Evolutionary conservation across 2,797 vertebrate genomes (phyloP).

Genomic region (Cryptoblepharus egeriae): DNA sequence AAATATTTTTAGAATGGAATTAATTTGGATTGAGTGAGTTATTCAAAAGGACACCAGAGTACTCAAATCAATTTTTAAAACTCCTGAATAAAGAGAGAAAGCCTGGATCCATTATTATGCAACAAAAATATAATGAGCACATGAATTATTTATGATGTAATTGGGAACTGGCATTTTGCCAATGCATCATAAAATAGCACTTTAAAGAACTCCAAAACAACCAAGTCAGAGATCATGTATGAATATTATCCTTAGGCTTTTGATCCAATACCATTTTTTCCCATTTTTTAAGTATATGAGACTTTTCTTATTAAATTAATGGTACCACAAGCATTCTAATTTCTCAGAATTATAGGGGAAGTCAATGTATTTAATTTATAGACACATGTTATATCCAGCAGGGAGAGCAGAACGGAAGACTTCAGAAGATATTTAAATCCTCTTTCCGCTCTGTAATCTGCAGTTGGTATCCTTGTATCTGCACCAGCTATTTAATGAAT

Average conservation of each 20-base stretch:
- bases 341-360: too few species aligned
- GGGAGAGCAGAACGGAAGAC: too few species aligned
- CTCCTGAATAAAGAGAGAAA: constrained; percentile 22
- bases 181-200: constrained; percentile 32
- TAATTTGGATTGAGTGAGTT: constrained; percentile 1
- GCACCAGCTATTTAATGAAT: too few species aligned
- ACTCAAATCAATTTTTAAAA: background rate
- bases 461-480: too few species aligned
- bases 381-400: too few species aligned
- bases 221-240: constrained; percentile 16
- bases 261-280: constrained; percentile 31
- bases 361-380: too few species aligned
- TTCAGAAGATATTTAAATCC: too few species aligned
- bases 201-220: constrained; percentile 3
- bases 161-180: constrained; percentile 44
- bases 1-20: background rate
- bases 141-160: constrained; percentile 50
- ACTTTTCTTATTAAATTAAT: constrained; percentile 29
- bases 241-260: constrained; percentile 42
- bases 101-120: background rate
- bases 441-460: too few species aligned
- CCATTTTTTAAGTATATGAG: constrained; percentile 31
- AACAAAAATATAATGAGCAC: constrained; percentile 29
- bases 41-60: background rate
- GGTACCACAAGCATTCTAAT: constrained; percentile 1